These are phyloP conservation scores for Coelopa pilipes DNA, from an alignment of 2,888 invertebrate genomes.

Conservation along the genomic window DNA sequence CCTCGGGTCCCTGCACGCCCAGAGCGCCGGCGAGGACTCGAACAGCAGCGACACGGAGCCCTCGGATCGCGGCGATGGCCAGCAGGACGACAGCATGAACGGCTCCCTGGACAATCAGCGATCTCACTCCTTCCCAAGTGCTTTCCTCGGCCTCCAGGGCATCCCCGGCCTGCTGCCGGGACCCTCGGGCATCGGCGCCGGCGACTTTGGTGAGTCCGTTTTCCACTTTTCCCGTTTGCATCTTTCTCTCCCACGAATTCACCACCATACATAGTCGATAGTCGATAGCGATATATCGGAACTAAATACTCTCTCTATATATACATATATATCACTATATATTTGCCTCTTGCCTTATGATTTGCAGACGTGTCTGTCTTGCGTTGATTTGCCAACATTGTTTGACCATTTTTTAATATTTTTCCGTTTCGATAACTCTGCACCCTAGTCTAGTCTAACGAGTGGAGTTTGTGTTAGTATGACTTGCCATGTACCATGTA, in stretches of 20 bases:
- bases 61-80: conserved; percentile 74
- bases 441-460: too few relatives aligned
- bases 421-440: too few relatives aligned
- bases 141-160: conserved; percentile 83
- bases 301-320: conserved; percentile 15
- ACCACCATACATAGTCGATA: too few relatives aligned
- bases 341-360: conserved; percentile 40
- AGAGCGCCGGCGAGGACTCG: conserved; percentile 84
- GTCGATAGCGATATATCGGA: not conserved
- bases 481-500: too few relatives aligned
- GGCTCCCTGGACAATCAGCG: conserved; percentile 74
- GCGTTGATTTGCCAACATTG: conserved; percentile 21
- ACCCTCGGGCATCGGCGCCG: conserved; percentile 84
- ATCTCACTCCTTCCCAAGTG: conserved; percentile 81
- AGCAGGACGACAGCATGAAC: conserved; percentile 73
- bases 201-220: conserved; percentile 81
- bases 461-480: too few relatives aligned
- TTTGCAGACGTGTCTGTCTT: conserved; percentile 7
- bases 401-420: conserved; percentile 2
- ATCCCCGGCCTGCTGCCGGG: conserved; percentile 84
- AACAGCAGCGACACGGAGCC: conserved; percentile 85
- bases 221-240: conserved; percentile 20
- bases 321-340: conserved; percentile 27
- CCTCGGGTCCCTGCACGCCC: conserved; percentile 71
- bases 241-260: not conserved